Percentiles rank a stretch among this genome's conserved stretches.
These are phyloP conservation scores for Carcharodon carcharias DNA, from an alignment of 2,797 vertebrate genomes.

Conservation along the genomic window DNA sequence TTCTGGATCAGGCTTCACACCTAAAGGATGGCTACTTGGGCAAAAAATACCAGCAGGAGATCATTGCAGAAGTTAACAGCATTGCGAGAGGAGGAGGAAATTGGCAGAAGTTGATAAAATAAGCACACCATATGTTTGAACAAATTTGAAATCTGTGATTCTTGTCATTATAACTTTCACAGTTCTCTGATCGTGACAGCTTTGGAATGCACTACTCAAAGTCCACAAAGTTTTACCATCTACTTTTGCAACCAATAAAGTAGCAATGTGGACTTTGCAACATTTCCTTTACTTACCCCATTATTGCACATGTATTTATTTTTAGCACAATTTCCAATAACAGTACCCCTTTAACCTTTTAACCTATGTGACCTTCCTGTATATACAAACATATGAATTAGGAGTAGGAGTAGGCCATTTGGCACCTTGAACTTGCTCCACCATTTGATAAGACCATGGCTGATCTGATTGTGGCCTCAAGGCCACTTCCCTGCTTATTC, in stretches of 20 bases:
- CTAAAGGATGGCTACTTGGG: background rate
- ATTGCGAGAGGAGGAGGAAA: background rate
- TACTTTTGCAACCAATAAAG: background rate
- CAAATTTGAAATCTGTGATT: background rate
- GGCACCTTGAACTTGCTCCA: too few relatives aligned
- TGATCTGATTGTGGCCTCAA: too few relatives aligned
- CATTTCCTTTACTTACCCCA: background rate
- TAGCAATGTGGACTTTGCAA: background rate
- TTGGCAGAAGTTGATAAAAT: background rate
- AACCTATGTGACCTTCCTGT: background rate
- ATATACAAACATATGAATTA: too few relatives aligned
- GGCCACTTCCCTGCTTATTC: too few relatives aligned
- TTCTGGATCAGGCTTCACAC: background rate
- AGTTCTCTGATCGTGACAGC: background rate
- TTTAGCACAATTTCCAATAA: background rate
- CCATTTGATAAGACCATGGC: too few relatives aligned
- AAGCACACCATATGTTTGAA: background rate
- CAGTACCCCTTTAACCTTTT: background rate
- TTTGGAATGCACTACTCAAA: background rate
- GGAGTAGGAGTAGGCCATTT: too few relatives aligned
- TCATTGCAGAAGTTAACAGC: background rate
- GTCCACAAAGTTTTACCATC: background rate
- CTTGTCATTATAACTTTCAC: background rate
- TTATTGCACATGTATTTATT: background rate
- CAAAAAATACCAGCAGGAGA: background rate